Evolutionary conservation across 35 echinoderm and acorn worm species (phyloP).

Genomic region (Lytechinus variegatus): DNA sequence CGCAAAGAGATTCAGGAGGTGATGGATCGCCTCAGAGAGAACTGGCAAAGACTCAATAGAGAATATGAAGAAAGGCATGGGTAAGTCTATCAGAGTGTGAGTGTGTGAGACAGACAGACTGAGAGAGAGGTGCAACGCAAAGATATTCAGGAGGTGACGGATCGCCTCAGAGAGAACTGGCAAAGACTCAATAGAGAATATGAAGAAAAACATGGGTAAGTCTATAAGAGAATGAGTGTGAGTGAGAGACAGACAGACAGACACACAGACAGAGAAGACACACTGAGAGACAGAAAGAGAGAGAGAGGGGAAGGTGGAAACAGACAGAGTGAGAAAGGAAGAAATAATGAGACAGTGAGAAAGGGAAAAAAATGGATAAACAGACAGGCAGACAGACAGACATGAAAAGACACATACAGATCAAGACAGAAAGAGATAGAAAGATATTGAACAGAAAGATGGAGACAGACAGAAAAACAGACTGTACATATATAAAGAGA

Average conservation of each 20-base stretch:
- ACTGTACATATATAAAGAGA: too few relatives aligned
- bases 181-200: constrained; percentile 71
- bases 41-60: constrained; percentile 72
- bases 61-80: constrained; percentile 83
- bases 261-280: background rate
- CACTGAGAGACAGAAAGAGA: too few relatives aligned
- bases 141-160: constrained; percentile 77
- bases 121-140: constrained; percentile 37
- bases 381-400: too few relatives aligned
- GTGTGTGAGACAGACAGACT: background rate
- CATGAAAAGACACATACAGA: too few relatives aligned
- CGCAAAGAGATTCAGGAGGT: constrained; percentile 70
- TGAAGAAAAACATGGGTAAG: constrained; percentile 79
- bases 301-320: too few relatives aligned
- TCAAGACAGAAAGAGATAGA: too few relatives aligned
- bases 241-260: background rate
- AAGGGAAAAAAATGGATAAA: too few relatives aligned
- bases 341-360: too few relatives aligned
- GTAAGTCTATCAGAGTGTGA: constrained; percentile 41
- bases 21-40: constrained; percentile 69
- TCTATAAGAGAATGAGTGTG: background rate
- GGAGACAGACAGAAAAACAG: too few relatives aligned
- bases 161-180: constrained; percentile 58
- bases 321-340: too few relatives aligned
- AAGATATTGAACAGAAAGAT: too few relatives aligned